Percentiles rank a stretch among this genome's conserved stretches.
phyloP scores from a whole-genome alignment of 2,113 vertebrate genomes.

The Excalfactoria chinensis region DNA sequence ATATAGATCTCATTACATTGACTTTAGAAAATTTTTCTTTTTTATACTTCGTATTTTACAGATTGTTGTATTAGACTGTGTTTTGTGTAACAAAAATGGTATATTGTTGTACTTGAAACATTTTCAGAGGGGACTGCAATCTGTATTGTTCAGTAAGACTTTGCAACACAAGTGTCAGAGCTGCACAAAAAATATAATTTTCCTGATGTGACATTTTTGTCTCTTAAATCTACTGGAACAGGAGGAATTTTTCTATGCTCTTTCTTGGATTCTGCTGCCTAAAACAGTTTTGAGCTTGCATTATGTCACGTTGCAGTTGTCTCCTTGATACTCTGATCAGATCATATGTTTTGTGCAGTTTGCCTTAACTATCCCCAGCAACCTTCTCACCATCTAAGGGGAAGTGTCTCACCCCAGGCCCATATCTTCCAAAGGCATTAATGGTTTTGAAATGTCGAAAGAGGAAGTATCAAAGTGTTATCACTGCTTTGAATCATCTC shows the following conservation, averaged over 20 bases:
- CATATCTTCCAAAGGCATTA: not conserved
- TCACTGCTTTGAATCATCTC: not conserved
- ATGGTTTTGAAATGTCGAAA: slow-evolving; percentile 4
- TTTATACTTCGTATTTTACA: not conserved
- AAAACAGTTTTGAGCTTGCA: not conserved
- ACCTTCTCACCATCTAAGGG: not conserved
- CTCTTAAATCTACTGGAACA: not conserved
- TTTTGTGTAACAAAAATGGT: not conserved
- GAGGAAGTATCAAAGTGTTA: not conserved
- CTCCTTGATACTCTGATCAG: not conserved
- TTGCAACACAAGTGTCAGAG: not conserved
- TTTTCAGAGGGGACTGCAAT: not conserved
- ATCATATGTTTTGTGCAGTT: not conserved
- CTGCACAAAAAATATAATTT: not conserved
- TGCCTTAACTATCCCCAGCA: not conserved
- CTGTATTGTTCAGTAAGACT: not conserved
- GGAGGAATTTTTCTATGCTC: not conserved
- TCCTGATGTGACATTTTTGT: not conserved
- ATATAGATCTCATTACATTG: not conserved
- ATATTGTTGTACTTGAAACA: not conserved
- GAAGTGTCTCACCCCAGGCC: not conserved
- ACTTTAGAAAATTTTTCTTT: not conserved
- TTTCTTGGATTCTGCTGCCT: not conserved
- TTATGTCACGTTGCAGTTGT: not conserved
- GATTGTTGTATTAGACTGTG: not conserved